A percentile compares a stretch with the other conserved stretches of the same genome.
phyloP scores from a whole-genome alignment of 2,113 vertebrate genomes.

The Drymodes brunneopygia region DNA sequence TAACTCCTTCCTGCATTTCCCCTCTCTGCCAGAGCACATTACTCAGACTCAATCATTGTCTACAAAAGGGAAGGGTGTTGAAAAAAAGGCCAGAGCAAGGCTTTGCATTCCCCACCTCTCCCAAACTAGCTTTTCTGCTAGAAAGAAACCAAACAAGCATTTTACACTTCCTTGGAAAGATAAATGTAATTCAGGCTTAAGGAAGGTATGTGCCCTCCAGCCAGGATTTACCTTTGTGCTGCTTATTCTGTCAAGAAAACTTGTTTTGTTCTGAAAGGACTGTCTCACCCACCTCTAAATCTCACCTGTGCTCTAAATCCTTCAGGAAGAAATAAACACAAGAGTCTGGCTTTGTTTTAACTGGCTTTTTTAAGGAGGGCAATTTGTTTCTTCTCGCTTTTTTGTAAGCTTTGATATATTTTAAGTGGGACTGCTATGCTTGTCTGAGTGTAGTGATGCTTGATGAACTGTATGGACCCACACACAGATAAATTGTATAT shows the following conservation, averaged over 20 bases:
- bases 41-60: not conserved
- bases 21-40: not conserved
- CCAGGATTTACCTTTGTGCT: conserved; percentile 30
- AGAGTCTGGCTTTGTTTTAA: not conserved
- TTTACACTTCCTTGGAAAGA: conserved; percentile 18
- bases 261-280: not conserved
- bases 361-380: not conserved
- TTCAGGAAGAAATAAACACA: not conserved
- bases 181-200: conserved; percentile 17
- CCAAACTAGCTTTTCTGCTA: not conserved
- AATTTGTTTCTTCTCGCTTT: not conserved
- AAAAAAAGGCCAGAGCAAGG: conserved; percentile 8
- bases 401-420: not conserved
- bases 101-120: not conserved
- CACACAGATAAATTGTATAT: not conserved
- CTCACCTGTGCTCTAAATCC: not conserved
- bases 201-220: conserved; percentile 46
- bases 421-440: not conserved
- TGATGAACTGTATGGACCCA: not conserved
- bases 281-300: not conserved
- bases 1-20: not conserved
- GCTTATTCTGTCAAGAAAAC: conserved; percentile 8
- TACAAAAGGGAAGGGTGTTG: not conserved
- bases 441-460: not conserved
- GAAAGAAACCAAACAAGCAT: conserved; percentile 4